These are phyloP conservation scores for Pyrgilauda ruficollis DNA, from an alignment of 2,113 vertebrate genomes.

Conservation along the genomic window DNA sequence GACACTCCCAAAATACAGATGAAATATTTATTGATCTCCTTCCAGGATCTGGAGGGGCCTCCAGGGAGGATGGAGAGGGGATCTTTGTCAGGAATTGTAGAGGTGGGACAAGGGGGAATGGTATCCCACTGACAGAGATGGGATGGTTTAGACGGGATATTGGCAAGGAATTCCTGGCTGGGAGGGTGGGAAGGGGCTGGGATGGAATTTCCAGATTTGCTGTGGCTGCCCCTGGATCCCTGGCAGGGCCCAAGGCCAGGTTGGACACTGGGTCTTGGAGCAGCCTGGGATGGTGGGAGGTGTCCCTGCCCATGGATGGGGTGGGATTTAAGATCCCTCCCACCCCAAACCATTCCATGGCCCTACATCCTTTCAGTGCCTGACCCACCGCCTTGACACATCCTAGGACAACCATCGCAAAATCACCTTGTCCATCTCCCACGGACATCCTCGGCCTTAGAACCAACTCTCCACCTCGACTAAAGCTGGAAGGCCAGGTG, in stretches of 20 bases:
- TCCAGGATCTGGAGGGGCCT: background rate
- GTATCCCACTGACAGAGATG: background rate
- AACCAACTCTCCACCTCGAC: background rate
- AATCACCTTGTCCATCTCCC: background rate
- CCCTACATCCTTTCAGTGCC: background rate
- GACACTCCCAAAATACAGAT: background rate
- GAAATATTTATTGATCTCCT: background rate
- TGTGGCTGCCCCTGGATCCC: background rate
- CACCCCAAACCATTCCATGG: background rate
- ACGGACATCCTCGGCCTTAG: background rate
- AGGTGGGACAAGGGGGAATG: background rate
- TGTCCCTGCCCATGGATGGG: background rate
- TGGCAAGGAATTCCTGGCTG: background rate
- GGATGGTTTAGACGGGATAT: background rate
- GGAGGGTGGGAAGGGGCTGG: background rate
- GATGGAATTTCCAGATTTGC: background rate
- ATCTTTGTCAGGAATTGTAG: background rate
- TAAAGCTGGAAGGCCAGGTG: background rate
- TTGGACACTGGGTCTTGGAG: accelerated
- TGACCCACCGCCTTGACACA: background rate
- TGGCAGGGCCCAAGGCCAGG: background rate
- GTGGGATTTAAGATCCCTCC: background rate
- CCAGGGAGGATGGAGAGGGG: background rate
- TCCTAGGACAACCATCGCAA: background rate
- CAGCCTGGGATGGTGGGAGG: accelerated